phyloP scores from a whole-genome alignment of 2,888 invertebrate species.

The Gasteruption jaculator region DNA sequence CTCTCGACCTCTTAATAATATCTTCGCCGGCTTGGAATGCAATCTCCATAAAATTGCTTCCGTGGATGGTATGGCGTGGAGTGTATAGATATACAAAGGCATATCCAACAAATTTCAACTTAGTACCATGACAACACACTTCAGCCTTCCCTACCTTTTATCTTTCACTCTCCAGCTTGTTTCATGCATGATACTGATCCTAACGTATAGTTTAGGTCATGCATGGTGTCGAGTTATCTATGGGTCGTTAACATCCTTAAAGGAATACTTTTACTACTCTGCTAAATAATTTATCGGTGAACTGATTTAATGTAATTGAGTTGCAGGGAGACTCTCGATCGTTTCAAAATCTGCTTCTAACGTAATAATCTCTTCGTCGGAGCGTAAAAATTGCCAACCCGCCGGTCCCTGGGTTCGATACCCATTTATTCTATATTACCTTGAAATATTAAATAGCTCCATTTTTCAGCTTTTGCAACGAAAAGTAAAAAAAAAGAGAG shows the following conservation, averaged over 20 bases:
- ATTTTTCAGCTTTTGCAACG: constrained; percentile 5
- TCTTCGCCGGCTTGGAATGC: constrained; percentile 38
- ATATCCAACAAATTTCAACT: constrained; percentile 37
- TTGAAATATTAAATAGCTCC: constrained; percentile 13
- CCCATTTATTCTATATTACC: constrained; percentile 10
- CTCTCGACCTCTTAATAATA: constrained; percentile 41
- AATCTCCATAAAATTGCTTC: constrained; percentile 48
- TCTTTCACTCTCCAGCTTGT: constrained; percentile 7
- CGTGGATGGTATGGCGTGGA: constrained; percentile 20
- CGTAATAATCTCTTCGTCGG: no score
- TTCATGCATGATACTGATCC: constrained; percentile 18
- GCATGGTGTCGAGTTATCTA: constrained; percentile 14
- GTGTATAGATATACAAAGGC: no score
- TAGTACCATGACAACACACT: constrained; percentile 22
- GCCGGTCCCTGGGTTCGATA: constrained; percentile 7
- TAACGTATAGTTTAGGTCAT: constrained; percentile 21
- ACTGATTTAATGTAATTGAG: no score
- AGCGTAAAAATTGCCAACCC: background rate
- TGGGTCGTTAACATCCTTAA: no score
- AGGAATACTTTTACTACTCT: no score
- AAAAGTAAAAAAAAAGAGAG: background rate
- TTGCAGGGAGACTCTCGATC: no score
- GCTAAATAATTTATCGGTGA: no score
- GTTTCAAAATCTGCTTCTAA: no score
- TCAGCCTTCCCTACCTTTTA: constrained; percentile 1